Conservation (phyloP, 1,140 invertebrate genomes). For the Armadillidium nasatum region DNA sequence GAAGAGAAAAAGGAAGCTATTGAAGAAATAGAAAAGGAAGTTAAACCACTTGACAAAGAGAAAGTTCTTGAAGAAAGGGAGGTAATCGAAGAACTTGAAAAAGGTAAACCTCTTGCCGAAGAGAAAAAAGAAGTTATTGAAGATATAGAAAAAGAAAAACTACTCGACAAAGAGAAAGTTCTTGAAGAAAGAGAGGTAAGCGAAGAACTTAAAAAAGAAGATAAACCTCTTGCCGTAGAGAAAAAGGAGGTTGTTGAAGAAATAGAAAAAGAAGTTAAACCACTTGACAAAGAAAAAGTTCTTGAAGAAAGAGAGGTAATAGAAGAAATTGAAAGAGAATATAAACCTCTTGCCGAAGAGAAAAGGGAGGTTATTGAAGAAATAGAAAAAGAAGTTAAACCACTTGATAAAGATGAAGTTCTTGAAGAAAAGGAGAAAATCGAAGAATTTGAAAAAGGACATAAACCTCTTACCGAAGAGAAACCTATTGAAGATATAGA, state of each 20-base stretch:
- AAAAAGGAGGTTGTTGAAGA: no score
- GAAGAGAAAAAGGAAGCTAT: slow-evolving; percentile 47
- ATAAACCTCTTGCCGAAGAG: no score
- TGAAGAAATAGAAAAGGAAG: slow-evolving; percentile 38
- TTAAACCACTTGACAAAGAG: slow-evolving; percentile 9
- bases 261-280: not conserved
- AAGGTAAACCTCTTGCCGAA: slow-evolving; percentile 39
- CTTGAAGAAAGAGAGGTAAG: not conserved
- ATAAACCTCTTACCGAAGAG: slow-evolving; percentile 7
- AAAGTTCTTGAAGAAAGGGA: not conserved
- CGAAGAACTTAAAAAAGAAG: no score
- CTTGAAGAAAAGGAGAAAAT: no score
- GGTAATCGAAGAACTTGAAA: slow-evolving; percentile 45
- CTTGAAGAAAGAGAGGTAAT: no score
- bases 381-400: slow-evolving; percentile 45
- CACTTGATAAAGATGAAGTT: not conserved
- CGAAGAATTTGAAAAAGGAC: slow-evolving; percentile 10
- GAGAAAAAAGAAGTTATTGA: not conserved
- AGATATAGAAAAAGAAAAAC: not conserved
- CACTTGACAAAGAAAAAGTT: no score
- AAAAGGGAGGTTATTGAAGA: no score
- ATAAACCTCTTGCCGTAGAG: no score
- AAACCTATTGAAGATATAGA: not conserved
- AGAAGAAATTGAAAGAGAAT: no score
- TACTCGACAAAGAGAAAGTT: no score